phyloP scores from a whole-genome alignment of 2,113 vertebrate genomes.

The Oenanthe oenanthe region DNA sequence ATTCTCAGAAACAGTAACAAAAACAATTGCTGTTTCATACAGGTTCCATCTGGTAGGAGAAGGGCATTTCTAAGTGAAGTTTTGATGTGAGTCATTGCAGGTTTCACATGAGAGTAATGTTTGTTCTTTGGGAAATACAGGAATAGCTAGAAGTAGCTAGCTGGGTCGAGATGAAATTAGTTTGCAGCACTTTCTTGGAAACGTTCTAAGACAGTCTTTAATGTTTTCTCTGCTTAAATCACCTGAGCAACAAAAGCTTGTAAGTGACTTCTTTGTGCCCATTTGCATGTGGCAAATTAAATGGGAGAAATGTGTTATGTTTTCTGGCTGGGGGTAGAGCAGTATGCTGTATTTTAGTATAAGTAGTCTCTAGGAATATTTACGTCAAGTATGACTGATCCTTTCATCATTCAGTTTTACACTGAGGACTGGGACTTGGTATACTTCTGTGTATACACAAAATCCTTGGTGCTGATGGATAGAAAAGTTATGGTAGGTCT shows the following conservation, averaged over 20 bases:
- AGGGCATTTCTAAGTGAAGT: background rate
- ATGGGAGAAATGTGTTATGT: background rate
- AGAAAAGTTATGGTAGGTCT: background rate
- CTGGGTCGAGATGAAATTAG: background rate
- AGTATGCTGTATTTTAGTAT: background rate
- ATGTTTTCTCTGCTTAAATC: background rate
- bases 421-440: background rate
- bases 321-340: background rate
- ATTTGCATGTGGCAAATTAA: background rate
- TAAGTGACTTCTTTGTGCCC: background rate
- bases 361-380: background rate
- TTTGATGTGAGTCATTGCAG: background rate
- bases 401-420: background rate
- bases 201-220: background rate
- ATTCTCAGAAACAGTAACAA: background rate
- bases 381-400: background rate
- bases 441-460: background rate
- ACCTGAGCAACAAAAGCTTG: background rate
- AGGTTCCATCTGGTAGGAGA: background rate
- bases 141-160: background rate
- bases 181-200: background rate
- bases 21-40: fast-evolving
- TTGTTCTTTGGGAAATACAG: background rate
- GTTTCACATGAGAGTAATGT: background rate
- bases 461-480: background rate